Conservation (phyloP, 2,113 vertebrate genomes). For the Gallinago media region DNA sequence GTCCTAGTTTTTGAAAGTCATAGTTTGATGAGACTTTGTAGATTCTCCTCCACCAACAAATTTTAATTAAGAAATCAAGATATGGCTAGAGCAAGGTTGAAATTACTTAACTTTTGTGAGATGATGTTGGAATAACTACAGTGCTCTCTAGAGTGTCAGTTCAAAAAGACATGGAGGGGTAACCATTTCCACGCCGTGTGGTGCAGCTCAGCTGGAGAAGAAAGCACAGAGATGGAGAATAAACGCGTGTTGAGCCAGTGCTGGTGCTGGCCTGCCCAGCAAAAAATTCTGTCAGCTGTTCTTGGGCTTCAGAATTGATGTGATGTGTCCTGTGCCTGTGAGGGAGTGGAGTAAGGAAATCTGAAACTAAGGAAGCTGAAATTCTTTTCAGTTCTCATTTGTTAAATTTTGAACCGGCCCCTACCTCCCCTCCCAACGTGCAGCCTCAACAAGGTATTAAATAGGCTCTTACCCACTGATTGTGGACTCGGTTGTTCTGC, state of each 20-base stretch:
- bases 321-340: not conserved
- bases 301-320: not conserved
- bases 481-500: not conserved
- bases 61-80: not conserved
- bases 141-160: not conserved
- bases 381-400: not conserved
- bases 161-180: not conserved
- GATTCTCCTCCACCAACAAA: not conserved
- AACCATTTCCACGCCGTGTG: not conserved
- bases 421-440: rapidly evolving
- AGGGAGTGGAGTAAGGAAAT: not conserved
- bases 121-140: not conserved
- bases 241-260: not conserved
- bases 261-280: not conserved
- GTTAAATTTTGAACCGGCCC: not conserved
- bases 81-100: not conserved
- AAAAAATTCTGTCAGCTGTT: not conserved
- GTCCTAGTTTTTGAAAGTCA: not conserved
- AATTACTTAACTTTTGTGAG: not conserved
- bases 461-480: not conserved
- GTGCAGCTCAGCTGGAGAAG: not conserved
- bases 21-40: not conserved
- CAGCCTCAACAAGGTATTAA: not conserved
- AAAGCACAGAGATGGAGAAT: not conserved
- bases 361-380: not conserved